Conservation (phyloP, 2,797 vertebrate genomes). For the Mastacembelus armatus region DNA sequence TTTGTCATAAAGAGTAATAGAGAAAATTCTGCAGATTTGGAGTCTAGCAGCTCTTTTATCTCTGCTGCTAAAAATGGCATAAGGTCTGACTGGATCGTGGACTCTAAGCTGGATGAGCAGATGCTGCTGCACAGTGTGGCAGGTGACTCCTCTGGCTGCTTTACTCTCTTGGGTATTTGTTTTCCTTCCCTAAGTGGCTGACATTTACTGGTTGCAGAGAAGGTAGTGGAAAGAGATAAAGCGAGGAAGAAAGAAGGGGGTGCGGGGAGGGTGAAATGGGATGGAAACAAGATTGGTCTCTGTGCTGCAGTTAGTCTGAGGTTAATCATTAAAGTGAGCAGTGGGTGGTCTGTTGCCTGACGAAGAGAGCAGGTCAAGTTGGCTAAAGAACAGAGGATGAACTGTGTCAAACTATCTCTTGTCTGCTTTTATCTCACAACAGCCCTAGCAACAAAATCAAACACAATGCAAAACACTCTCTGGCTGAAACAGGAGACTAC, state of each 20-base stretch:
- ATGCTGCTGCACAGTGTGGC: conserved; percentile 44
- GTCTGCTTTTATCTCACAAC: conserved; percentile 52
- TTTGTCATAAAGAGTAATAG: conserved; percentile 2
- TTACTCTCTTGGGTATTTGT: conserved; percentile 48
- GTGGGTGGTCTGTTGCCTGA: conserved; percentile 60
- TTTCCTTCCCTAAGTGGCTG: conserved; percentile 51
- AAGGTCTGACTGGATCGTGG: conserved; percentile 20
- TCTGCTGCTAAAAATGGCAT: conserved; percentile 46
- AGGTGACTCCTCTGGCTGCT: conserved; percentile 56
- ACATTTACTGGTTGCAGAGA: conserved; percentile 57
- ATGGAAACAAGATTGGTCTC: conserved; percentile 56
- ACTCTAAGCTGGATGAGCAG: conserved; percentile 61
- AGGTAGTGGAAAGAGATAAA: conserved; percentile 47
- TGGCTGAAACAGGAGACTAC: background rate
- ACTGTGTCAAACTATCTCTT: conserved; percentile 49
- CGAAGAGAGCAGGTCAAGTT: conserved; percentile 44
- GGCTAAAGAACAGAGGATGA: conserved; percentile 59
- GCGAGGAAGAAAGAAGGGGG: background rate
- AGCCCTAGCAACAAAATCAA: conserved; percentile 65
- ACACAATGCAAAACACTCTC: conserved; percentile 56
- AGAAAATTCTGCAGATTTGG: conserved; percentile 8
- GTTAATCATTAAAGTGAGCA: conserved; percentile 66
- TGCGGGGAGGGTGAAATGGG: conserved; percentile 12
- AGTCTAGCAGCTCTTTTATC: conserved; percentile 37
- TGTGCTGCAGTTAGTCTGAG: conserved; percentile 64